These are phyloP conservation scores for Sussaba pulchella DNA, from an alignment of 2,888 invertebrate species.

Conservation along the genomic window DNA sequence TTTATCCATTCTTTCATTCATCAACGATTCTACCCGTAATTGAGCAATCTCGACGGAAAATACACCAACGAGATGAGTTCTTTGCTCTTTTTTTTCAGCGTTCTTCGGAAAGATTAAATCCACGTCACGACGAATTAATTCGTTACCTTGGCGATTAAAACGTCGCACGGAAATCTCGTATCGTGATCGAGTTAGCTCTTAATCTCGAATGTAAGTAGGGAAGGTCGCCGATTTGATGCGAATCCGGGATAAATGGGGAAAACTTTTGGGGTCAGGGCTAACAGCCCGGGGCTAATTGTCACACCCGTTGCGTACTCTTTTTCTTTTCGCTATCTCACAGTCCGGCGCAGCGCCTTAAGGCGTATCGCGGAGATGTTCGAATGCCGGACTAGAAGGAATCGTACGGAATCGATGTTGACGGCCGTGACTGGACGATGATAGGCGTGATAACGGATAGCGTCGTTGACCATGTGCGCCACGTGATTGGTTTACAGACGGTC, in stretches of 20 bases:
- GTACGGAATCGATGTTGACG: constrained; percentile 30
- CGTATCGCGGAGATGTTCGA: too few species aligned
- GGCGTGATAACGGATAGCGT: constrained; percentile 63
- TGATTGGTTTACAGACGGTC: constrained; percentile 75
- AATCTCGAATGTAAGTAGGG: not conserved
- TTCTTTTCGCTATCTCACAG: too few species aligned
- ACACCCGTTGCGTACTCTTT: not conserved
- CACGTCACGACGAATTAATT: too few species aligned
- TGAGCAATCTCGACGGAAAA: too few species aligned
- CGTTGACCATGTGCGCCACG: constrained; percentile 63
- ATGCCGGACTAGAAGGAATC: constrained; percentile 4
- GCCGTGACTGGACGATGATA: constrained; percentile 62
- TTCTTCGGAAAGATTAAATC: too few species aligned
- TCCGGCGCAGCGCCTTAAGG: not conserved
- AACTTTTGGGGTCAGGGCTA: constrained; percentile 10
- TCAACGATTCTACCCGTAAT: too few species aligned
- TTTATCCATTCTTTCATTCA: too few species aligned
- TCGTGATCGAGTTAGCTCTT: not conserved
- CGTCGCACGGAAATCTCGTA: not conserved
- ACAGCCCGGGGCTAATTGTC: constrained; percentile 1
- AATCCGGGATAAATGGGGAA: not conserved
- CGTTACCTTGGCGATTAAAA: too few species aligned
- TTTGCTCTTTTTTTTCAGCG: too few species aligned
- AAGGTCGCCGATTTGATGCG: not conserved
- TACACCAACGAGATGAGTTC: too few species aligned